Evolutionary conservation across 2,797 vertebrate genomes (phyloP).

Genomic region (Serranus cabrilla): DNA sequence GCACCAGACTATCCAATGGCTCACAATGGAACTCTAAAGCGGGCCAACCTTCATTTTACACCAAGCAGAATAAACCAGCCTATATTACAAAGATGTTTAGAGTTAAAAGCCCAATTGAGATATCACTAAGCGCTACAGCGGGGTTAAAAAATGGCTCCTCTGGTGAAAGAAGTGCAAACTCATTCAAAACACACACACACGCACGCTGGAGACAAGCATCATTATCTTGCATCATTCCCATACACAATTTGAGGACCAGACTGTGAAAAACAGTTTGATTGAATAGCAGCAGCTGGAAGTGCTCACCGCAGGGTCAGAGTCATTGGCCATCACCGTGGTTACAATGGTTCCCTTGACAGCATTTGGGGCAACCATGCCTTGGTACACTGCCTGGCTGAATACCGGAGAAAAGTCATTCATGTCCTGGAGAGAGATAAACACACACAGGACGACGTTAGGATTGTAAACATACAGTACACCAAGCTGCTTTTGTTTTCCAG

Average conservation of each 20-base stretch:
- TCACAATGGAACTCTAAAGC: conserved; percentile 34
- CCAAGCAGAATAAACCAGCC: conserved; percentile 17
- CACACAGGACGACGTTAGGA: neutral
- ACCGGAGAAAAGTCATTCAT: conserved; percentile 97
- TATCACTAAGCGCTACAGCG: conserved; percentile 4
- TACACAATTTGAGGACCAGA: conserved; percentile 36
- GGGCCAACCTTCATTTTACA: conserved; percentile 45
- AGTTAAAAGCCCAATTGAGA: conserved; percentile 35
- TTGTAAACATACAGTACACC: conserved; percentile 17
- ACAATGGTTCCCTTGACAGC: conserved; percentile 94
- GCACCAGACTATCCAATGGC: conserved; percentile 40
- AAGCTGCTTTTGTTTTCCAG: neutral
- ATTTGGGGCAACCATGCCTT: conserved; percentile 96
- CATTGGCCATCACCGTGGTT: conserved; percentile 91
- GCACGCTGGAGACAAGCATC: conserved; percentile 14
- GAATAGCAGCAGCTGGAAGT: conserved; percentile 57
- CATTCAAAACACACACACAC: conserved; percentile 11
- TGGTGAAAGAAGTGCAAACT: conserved; percentile 18
- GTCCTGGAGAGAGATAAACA: conserved; percentile 88
- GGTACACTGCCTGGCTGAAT: conserved; percentile 92
- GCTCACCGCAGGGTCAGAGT: conserved; percentile 94
- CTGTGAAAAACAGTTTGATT: conserved; percentile 54
- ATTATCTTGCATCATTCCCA: conserved; percentile 47
- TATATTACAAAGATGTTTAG: conserved; percentile 28
- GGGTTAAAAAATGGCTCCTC: neutral